Evolutionary conservation across 2,113 vertebrate species (phyloP), one percentile per base, ranked within the genome.

Genomic region (Mionectes macconnelli): DNA sequence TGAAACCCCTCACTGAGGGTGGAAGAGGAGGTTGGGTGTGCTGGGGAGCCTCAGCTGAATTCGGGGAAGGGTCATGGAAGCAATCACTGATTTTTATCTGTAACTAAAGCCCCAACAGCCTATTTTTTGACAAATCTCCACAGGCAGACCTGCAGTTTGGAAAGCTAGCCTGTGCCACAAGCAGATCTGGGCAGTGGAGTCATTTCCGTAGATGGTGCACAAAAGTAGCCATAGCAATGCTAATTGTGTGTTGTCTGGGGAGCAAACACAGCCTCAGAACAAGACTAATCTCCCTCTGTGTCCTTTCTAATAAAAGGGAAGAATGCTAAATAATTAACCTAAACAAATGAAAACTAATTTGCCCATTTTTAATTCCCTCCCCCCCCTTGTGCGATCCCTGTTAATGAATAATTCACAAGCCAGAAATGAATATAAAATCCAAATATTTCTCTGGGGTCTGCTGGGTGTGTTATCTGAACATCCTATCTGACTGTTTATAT

Each of bases 271-370:
- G 49, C 67, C 2, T 63, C 91, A 94, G 87, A 81, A 88, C 90
- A 88, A 74, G 90, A 33, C 39, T 85, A 27, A 89, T 67, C 79
- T 77, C 78, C 56, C 80, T 81, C 55, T 50, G 64, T 93, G 77
- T n/a, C 77, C 72, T 82, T 97, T 49, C 53, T 93, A 94, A 93
- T 80, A 94, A 96, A 96, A 91, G 78, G 70, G 56, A 89, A 93
- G 84, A 82, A 70, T 40, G 25, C 91, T 97, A 94, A 98, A 97
- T 98, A 98, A 98, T 97, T 97, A 97, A 98, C 72, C 86, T 76
- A 96, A 97, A 96, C 97, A 98, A 98, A 98, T 96, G 94, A 96
- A 98, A 97, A 97, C 96, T 97, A 97, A 98, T 98, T 96, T 94
- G 85, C 97, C 97, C 75, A 78, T 96, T 97, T 97, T 96, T 95